These are phyloP conservation scores for Porites divaricata DNA, from an alignment of 92 coral and sea anemone species.

Conservation along the genomic window DNA sequence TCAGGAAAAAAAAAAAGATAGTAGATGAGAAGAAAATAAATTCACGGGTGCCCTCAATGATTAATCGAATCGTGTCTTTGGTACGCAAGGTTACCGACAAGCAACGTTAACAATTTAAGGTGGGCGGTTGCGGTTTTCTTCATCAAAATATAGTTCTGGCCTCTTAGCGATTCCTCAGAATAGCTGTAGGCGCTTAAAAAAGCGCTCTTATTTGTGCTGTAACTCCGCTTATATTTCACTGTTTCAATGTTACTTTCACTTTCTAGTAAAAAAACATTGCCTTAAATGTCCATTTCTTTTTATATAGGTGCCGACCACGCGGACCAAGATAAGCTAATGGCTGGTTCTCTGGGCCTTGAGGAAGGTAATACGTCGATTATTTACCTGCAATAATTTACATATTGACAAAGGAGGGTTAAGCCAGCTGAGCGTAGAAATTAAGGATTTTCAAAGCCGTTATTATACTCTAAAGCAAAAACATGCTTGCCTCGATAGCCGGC, in stretches of 20 bases:
- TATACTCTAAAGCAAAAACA: background rate
- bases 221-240: background rate
- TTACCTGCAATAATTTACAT: conserved; percentile 3
- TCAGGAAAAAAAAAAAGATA: too few relatives aligned
- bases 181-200: background rate
- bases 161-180: conserved; percentile 9
- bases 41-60: background rate
- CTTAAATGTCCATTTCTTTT: background rate
- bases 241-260: conserved; percentile 24
- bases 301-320: conserved; percentile 43
- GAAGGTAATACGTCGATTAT: conserved; percentile 41
- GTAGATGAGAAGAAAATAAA: background rate
- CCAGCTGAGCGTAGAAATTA: conserved; percentile 15
- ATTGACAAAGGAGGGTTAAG: background rate
- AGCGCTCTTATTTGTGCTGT: background rate
- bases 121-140: conserved; percentile 9
- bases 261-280: background rate
- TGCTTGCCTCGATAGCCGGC: background rate
- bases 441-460: background rate
- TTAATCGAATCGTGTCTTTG: background rate
- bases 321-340: conserved; percentile 27
- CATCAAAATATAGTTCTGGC: background rate
- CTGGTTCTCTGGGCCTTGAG: conserved; percentile 44
- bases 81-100: background rate
- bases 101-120: conserved; percentile 7